Evolutionary conservation across 2,797 vertebrate species (phyloP), one percentile per base, ranked within the genome.

Genomic region (Scomberomorus guttatus): DNA sequence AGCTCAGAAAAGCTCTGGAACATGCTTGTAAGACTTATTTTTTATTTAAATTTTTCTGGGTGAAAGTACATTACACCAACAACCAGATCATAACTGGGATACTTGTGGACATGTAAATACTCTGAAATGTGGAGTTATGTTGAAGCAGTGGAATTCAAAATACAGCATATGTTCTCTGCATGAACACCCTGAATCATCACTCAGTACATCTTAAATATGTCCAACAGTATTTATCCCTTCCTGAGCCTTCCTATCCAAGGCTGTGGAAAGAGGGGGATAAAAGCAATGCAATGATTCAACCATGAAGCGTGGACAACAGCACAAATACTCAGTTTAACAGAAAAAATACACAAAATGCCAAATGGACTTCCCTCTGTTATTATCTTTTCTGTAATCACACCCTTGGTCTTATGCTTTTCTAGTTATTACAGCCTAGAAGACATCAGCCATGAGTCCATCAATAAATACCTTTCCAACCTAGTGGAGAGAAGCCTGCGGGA

Each of bases 351-450:
- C 22, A 29, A 13, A n/a, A 18, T 14, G 14, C 0, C 18, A 59
- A 17, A 52, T 6, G 5, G 32, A 5, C 7, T 44, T 54, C 24
- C 7, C 10, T 52, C 4, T 48, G 12, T 52, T 32, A 3, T 10
- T 18, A 8, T 37, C 3, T 22, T 51, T 34, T 63, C 34, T 73
- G 9, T 54, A 29, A 39, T 59, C 24, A 20, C 8, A 5, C 17
- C 42, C 44, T 24, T 6, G 68, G 6, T 64, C 15, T n/a, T 90
- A n/a, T 89, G 42, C 82, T 67, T 71, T 5, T 79, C 84, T 85
- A 99, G 98, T 89, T 99, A 99, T 93, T 99, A 99, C 94, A 97
- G 83, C 86, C 93, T 99, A 69, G 97, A 97, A 67, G 97, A 98
- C 92, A 88, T 96, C 91, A 96, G 93, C 93, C 97, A 98, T 74